Percentiles rank a stretch among this genome's conserved stretches.
Conservation (phyloP, 2,113 vertebrate genomes). For the Opisthocomus hoazin region DNA sequence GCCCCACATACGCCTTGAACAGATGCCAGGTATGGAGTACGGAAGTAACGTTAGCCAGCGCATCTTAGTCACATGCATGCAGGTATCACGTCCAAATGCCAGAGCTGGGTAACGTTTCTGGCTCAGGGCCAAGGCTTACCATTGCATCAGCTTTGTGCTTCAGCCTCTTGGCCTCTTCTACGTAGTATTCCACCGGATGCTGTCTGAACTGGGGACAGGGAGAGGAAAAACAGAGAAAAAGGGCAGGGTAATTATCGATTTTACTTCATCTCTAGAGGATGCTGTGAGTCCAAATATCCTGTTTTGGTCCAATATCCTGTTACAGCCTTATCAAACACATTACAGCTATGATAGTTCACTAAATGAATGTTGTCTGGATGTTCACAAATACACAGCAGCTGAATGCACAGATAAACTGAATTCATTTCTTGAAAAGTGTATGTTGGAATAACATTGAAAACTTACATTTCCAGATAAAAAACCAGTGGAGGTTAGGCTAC, state of each 20-base stretch:
- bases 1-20: not conserved
- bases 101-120: not conserved
- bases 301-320: not conserved
- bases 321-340: not conserved
- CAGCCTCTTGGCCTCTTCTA: slow-evolving; percentile 90
- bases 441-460: not conserved
- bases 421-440: not conserved
- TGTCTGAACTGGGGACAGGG: slow-evolving; percentile 65
- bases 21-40: too few species aligned
- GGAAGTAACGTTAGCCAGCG: not conserved
- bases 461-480: not conserved
- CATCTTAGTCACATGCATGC: not conserved
- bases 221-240: not conserved
- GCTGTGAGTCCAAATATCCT: not conserved
- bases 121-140: slow-evolving; percentile 62
- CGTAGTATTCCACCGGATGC: slow-evolving; percentile 80
- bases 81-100: not conserved
- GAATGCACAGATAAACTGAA: not conserved
- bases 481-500: fast-evolving
- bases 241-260: not conserved
- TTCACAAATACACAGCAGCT: not conserved
- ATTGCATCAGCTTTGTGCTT: slow-evolving; percentile 95
- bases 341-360: not conserved
- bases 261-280: not conserved
- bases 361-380: not conserved